Evolutionary conservation across 2,113 vertebrate species (phyloP).

Genomic region (Phycodurus eques): DNA sequence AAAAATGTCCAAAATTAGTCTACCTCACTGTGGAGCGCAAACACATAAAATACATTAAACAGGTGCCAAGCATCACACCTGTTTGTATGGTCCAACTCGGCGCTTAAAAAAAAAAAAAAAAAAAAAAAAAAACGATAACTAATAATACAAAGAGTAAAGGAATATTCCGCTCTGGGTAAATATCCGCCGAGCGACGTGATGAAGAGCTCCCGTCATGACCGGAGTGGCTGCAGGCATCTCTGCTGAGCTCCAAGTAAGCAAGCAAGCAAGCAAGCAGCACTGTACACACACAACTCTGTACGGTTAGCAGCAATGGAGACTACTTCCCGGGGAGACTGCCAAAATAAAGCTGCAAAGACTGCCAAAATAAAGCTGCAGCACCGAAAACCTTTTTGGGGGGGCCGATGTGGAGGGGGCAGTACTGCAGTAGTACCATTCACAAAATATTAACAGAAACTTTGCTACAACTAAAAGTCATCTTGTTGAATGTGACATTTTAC

Average conservation of each 20-base stretch:
- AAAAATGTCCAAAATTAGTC: conserved; percentile 25
- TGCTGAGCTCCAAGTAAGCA: neutral
- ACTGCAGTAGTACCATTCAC: no score
- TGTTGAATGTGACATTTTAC: no score
- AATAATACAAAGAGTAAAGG: neutral
- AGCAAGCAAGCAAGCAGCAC: conserved; percentile 1
- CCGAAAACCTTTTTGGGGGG: neutral
- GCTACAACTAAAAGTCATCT: no score
- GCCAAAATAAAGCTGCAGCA: neutral
- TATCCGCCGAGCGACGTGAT: neutral
- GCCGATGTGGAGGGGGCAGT: no score
- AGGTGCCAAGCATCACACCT: conserved; percentile 6
- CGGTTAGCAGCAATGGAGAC: neutral
- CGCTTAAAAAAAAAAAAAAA: neutral
- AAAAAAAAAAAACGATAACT: neutral
- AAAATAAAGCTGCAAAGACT: conserved; percentile 4
- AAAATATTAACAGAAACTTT: no score
- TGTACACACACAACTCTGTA: neutral
- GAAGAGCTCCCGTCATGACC: neutral
- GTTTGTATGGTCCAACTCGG: conserved; percentile 3
- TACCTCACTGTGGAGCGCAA: conserved; percentile 64
- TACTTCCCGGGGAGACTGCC: neutral
- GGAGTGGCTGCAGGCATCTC: neutral
- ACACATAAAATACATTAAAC: conserved; percentile 56
- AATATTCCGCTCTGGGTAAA: neutral